phyloP scores from a whole-genome alignment of 2,113 vertebrate genomes.

The Corythornis cristatus region DNA sequence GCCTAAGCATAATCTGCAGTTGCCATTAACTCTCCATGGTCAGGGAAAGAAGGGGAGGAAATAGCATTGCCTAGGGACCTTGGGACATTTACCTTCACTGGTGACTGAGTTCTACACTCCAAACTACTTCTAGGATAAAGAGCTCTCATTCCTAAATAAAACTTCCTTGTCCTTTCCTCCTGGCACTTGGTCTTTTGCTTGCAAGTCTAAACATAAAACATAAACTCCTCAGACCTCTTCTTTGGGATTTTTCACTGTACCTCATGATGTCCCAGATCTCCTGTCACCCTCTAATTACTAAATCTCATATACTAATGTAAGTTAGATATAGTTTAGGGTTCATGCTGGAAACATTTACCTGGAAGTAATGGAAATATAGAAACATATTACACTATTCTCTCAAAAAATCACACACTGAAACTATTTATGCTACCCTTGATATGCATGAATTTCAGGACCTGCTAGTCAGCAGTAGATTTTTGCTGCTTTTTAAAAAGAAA shows the following conservation, averaged over 20 bases:
- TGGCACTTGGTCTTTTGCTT: neutral
- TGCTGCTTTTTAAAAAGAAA: neutral
- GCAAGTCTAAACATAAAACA: neutral
- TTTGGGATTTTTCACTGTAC: neutral
- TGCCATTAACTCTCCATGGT: neutral
- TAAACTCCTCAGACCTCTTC: neutral
- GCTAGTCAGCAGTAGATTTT: constrained; percentile 32
- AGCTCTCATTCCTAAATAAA: neutral
- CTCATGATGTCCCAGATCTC: neutral
- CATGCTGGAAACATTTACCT: neutral
- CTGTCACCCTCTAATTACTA: neutral
- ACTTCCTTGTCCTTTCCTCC: neutral
- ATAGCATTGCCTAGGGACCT: neutral
- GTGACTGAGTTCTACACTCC: neutral
- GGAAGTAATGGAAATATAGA: neutral
- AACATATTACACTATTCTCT: neutral
- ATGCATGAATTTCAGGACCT: neutral
- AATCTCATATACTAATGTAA: neutral
- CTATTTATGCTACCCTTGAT: constrained; percentile 26
- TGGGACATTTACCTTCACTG: neutral
- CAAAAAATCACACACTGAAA: neutral
- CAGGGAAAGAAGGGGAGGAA: neutral
- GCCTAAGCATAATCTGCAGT: neutral
- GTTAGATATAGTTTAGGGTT: neutral
- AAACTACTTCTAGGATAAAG: neutral